Conservation (phyloP, 2,113 vertebrate genomes). For the Pomatorhinus ruficollis region DNA sequence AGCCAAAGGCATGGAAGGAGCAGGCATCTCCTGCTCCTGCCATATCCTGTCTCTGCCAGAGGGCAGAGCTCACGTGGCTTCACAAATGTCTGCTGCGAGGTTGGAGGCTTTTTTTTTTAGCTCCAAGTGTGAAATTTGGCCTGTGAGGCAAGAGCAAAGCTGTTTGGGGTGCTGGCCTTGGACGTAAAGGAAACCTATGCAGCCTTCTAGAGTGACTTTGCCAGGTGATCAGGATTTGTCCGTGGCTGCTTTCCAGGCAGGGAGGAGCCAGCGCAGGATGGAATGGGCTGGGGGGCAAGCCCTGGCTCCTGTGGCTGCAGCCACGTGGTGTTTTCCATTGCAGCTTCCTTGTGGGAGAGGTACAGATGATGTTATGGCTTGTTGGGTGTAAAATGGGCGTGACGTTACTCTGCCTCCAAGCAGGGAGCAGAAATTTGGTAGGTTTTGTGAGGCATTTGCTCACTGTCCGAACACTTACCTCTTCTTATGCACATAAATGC, state of each 20-base stretch:
- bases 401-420: not conserved
- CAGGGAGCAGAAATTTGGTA: not conserved
- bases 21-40: not conserved
- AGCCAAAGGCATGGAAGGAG: not conserved
- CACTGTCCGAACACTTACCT: rapidly evolving
- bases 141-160: conserved; percentile 2
- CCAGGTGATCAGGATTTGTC: not conserved
- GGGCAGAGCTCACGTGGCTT: not conserved
- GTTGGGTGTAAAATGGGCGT: not conserved
- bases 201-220: not conserved
- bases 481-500: not conserved
- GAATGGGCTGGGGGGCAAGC: not conserved
- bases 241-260: not conserved
- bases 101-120: not conserved
- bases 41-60: not conserved
- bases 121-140: conserved; percentile 44
- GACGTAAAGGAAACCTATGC: not conserved
- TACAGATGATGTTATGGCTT: rapidly evolving
- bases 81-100: not conserved
- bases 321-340: not conserved
- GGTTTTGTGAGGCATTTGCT: not conserved
- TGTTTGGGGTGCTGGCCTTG: not conserved
- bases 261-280: not conserved
- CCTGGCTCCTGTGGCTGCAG: not conserved
- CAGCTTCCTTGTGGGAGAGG: not conserved